Percentiles rank a stretch among this genome's conserved stretches.
Evolutionary conservation across 2,888 invertebrate genomes (phyloP).

Genomic region (Eudemis profundana): DNA sequence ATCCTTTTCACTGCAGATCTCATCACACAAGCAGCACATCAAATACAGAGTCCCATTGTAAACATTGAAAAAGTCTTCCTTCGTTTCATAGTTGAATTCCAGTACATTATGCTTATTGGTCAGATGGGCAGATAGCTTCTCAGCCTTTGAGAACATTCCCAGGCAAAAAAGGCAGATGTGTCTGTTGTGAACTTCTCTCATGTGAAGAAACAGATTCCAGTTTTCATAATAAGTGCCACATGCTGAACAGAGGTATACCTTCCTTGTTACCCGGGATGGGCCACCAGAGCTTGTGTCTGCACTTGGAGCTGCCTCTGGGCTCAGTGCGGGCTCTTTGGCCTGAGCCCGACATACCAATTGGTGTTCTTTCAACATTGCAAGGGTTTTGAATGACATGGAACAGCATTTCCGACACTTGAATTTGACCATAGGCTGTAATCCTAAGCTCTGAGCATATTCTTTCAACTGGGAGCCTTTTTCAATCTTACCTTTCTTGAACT

Average conservation of each 20-base stretch:
- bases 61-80: constrained; percentile 88
- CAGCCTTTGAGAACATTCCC: constrained; percentile 92
- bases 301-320: constrained; percentile 70
- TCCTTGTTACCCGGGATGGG: constrained; percentile 88
- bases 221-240: constrained; percentile 94
- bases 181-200: constrained; percentile 92
- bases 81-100: constrained; percentile 88
- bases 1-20: constrained; percentile 90
- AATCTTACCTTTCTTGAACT: constrained; percentile 77
- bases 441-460: constrained; percentile 90
- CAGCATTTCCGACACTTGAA: constrained; percentile 91
- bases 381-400: constrained; percentile 87
- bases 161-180: constrained; percentile 94
- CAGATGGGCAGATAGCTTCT: constrained; percentile 91
- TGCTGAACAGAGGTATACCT: constrained; percentile 92
- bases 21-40: constrained; percentile 93
- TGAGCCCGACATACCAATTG: constrained; percentile 86
- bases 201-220: constrained; percentile 94
- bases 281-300: constrained; percentile 69
- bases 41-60: constrained; percentile 89
- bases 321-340: constrained; percentile 72
- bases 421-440: constrained; percentile 89
- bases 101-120: constrained; percentile 91
- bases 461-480: constrained; percentile 76
- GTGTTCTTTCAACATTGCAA: constrained; percentile 89